Base-by-base conservation (phyloP, 2,797 vertebrate species). In the Epinephelus malabaricus region DNA sequence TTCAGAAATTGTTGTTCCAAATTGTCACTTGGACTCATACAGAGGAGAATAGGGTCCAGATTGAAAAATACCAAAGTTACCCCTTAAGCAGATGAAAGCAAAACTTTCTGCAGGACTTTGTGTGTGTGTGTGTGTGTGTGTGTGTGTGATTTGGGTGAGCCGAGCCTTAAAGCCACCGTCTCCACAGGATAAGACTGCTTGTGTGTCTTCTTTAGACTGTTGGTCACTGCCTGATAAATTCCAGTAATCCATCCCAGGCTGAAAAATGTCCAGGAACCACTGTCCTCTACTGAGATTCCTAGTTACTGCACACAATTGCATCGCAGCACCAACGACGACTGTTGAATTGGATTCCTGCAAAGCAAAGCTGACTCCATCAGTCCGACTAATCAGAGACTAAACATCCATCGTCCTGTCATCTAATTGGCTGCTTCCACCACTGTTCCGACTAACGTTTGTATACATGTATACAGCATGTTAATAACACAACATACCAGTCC, bases 331-430 rank as follows among this genome's bases (percentile, higher is more conserved):
- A n/a, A 34, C 43, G 49, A 50, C 30, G 51, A 81, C 1, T 78
- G 53, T 79, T 76, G 53, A 64, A 49, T 63, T 69, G 56, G 72
- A 79, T 61, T 66, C 27, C 73, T 70, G 60, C 66, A 69, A 76
- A 79, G 61, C 55, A 56, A 68, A 84, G 54, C 66, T 49, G 62
- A 71, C 66, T 85, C 78, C 81, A 88, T 88, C 80, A 45, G 69
- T 69, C 19, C 7, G 18, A 85, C 84, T 85, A 90, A 88, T 90
- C 76, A n/a, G 63, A 85, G 63, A 79, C 63, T 55, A 56, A 88
- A 88, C 81, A 73, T 89, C 73, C 83, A 90, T 92, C 46, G 18
- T 89, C 78, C 38, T 69, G 73, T 70, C 90, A 89, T 90, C 76
- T 83, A 81, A 82, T 83, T 85, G 87, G 83, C 85, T 86, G 79